Conservation (phyloP, 2,888 invertebrate genomes). For the Drosophila limbata region DNA sequence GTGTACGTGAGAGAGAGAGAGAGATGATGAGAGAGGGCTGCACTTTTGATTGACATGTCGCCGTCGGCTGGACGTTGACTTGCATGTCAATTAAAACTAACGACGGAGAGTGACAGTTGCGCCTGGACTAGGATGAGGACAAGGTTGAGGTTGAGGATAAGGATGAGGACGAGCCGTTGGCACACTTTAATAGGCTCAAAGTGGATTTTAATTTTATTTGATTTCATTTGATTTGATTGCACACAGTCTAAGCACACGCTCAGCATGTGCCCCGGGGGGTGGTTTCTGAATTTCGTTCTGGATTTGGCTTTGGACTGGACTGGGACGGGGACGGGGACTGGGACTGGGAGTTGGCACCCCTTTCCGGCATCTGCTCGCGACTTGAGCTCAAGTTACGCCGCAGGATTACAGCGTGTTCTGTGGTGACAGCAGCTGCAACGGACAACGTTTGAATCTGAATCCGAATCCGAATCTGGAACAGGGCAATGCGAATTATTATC, state of each 20-base stretch:
- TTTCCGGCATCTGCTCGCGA: slow-evolving; percentile 50
- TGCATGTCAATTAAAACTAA: slow-evolving; percentile 83
- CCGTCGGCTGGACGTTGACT: slow-evolving; percentile 83
- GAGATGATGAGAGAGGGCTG: slow-evolving; percentile 25
- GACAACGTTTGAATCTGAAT: slow-evolving; percentile 1
- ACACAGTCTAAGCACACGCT: slow-evolving; percentile 61
- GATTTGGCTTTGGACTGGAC: not conserved
- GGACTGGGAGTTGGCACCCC: slow-evolving; percentile 39
- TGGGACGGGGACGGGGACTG: not conserved
- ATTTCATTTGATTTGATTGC: slow-evolving; percentile 81
- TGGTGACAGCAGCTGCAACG: slow-evolving; percentile 40
- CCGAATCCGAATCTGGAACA: slow-evolving; percentile 15
- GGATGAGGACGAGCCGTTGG: slow-evolving; percentile 41
- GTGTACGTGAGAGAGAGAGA: slow-evolving; percentile 20
- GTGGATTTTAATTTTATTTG: slow-evolving; percentile 85
- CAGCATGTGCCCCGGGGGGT: slow-evolving; percentile 63
- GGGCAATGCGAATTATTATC: slow-evolving; percentile 78
- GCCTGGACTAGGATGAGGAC: slow-evolving; percentile 5
- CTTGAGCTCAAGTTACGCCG: slow-evolving; percentile 71
- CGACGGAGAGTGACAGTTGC: slow-evolving; percentile 66
- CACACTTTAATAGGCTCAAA: slow-evolving; percentile 83
- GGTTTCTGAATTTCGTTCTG: slow-evolving; percentile 32
- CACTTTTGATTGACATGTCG: slow-evolving; percentile 84
- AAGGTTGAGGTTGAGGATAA: slow-evolving; percentile 16
- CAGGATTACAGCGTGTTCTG: slow-evolving; percentile 46